Evolutionary conservation across 1,140 invertebrate species (phyloP).

Genomic region (Lineus longissimus): DNA sequence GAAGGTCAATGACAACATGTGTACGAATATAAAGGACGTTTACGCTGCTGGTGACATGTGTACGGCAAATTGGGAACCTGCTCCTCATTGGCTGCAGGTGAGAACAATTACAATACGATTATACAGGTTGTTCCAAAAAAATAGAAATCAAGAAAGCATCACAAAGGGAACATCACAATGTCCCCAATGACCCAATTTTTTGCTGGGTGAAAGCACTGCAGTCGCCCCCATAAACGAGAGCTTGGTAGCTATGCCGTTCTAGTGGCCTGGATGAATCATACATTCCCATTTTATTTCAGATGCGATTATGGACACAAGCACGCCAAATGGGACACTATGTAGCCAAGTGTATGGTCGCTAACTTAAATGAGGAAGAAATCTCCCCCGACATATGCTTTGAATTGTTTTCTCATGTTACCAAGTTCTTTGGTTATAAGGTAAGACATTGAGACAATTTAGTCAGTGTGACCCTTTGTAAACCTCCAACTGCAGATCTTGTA

Average conservation of each 20-base stretch:
- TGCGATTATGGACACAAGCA: constrained; percentile 96
- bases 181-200: no score
- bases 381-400: constrained; percentile 90
- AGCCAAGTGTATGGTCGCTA: constrained; percentile 81
- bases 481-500: no score
- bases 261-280: not conserved
- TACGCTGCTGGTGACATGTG: constrained; percentile 96
- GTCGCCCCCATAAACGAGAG: no score
- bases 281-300: constrained; percentile 56
- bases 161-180: no score
- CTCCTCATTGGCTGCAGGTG: constrained; percentile 82
- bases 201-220: no score
- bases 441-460: no score
- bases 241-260: no score
- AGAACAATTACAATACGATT: constrained; percentile 7
- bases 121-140: no score
- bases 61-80: constrained; percentile 69
- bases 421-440: constrained; percentile 92
- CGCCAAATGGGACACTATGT: constrained; percentile 94
- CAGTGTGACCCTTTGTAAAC: not conserved
- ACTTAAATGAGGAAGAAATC: constrained; percentile 60
- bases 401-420: constrained; percentile 92
- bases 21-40: constrained; percentile 73
- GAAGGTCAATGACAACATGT: constrained; percentile 79
- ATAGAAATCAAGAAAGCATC: no score